Percentiles rank a stretch among this genome's conserved stretches.
These are phyloP conservation scores for Himalopsyche tibetana DNA, from an alignment of 2,888 invertebrate species.

Conservation along the genomic window DNA sequence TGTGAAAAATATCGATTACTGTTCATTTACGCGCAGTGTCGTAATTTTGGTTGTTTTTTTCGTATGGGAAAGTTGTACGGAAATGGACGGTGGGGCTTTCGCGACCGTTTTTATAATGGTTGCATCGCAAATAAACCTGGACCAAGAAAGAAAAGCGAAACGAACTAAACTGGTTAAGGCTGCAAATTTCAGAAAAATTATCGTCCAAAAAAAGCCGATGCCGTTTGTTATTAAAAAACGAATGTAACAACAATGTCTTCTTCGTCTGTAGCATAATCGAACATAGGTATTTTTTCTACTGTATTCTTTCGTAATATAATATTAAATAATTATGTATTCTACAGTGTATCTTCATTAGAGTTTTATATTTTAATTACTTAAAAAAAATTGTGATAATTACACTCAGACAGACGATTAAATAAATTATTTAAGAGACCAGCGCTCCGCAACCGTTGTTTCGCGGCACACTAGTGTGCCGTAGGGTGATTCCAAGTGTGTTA, in stretches of 20 bases:
- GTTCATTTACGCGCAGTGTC: constrained; percentile 7
- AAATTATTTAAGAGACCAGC: too few relatives aligned
- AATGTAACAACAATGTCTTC: neutral
- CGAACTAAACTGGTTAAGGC: constrained; percentile 53
- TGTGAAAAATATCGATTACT: neutral
- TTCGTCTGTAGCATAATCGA: too few relatives aligned
- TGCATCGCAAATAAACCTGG: constrained; percentile 60
- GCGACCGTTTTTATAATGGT: constrained; percentile 59
- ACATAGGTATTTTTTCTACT: too few relatives aligned
- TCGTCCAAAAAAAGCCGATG: constrained; percentile 46
- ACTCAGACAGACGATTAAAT: too few relatives aligned
- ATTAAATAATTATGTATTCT: too few relatives aligned
- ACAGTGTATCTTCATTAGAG: too few relatives aligned
- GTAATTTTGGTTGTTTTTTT: neutral
- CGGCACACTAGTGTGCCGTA: too few relatives aligned
- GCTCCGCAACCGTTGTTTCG: too few relatives aligned
- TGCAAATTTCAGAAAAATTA: neutral
- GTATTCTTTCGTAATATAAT: too few relatives aligned
- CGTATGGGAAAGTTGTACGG: constrained; percentile 13
- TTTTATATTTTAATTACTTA: too few relatives aligned
- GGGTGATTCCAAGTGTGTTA: too few relatives aligned
- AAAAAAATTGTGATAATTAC: too few relatives aligned
- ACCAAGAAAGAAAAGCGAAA: constrained; percentile 62
- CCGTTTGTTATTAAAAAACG: constrained; percentile 51
- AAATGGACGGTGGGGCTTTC: constrained; percentile 57